Conservation (phyloP, 1,140 invertebrate genomes). For the Steinernema khuongi region DNA sequence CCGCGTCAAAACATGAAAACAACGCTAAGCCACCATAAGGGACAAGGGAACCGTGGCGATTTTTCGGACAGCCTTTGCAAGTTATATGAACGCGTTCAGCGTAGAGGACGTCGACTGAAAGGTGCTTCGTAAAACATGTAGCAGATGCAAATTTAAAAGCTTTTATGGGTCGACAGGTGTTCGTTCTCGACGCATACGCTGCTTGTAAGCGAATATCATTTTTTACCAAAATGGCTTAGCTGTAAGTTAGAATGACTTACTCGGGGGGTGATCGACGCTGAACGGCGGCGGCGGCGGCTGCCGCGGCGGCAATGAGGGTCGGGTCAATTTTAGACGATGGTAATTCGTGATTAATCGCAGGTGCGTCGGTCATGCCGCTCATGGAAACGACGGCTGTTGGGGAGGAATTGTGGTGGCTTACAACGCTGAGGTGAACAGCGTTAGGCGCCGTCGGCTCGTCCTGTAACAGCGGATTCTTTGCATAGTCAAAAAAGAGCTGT, state of each 20-base stretch:
- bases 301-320: neutral
- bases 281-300: neutral
- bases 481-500: neutral
- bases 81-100: too few species aligned
- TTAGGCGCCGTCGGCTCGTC: neutral
- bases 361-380: constrained; percentile 8
- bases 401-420: neutral
- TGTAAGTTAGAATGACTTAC: neutral
- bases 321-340: neutral
- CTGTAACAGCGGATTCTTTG: neutral
- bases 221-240: neutral
- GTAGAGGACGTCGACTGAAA: neutral
- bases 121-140: neutral
- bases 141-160: neutral
- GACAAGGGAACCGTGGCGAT: neutral
- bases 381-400: neutral
- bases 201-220: too few species aligned
- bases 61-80: too few species aligned
- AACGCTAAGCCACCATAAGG: neutral
- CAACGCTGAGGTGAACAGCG: neutral
- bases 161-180: too few species aligned
- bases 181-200: too few species aligned
- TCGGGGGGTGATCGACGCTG: neutral
- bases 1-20: neutral
- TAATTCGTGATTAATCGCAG: constrained; percentile 10